A percentile compares a stretch with the other conserved stretches of the same genome.
Conservation (phyloP, 2,113 vertebrate species). For the Alligator sinensis region DNA sequence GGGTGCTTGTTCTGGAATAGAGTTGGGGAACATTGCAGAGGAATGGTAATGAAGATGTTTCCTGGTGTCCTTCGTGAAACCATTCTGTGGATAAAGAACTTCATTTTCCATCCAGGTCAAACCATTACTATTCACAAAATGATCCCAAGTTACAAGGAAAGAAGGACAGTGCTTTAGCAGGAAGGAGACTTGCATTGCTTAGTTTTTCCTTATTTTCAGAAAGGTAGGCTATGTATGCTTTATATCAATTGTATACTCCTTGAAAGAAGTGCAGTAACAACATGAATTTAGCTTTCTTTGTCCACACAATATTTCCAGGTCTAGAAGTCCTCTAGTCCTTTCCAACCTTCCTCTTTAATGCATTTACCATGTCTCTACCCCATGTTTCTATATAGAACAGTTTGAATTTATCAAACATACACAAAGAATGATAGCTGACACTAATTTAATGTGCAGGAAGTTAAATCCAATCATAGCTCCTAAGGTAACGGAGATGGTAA, state of each 20-base stretch:
- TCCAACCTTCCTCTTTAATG: conserved; percentile 46
- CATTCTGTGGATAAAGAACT: not conserved
- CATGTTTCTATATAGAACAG: conserved; percentile 54
- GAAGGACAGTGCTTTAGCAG: not conserved
- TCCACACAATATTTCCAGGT: conserved; percentile 39
- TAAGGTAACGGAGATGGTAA: conserved; percentile 53
- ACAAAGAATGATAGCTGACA: conserved; percentile 75
- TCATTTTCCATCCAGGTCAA: conserved; percentile 5
- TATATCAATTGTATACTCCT: conserved; percentile 2
- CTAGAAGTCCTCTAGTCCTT: conserved; percentile 39
- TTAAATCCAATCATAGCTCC: conserved; percentile 74
- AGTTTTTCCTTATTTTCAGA: conserved; percentile 4
- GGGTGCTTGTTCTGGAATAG: not conserved
- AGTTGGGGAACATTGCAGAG: not conserved
- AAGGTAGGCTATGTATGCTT: not conserved
- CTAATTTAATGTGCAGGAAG: conserved; percentile 69
- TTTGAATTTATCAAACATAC: conserved; percentile 71
- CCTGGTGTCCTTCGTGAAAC: fast-evolving
- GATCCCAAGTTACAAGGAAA: not conserved
- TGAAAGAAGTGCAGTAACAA: conserved; percentile 47
- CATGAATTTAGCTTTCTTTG: conserved; percentile 48
- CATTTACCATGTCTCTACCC: conserved; percentile 51
- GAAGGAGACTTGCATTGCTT: conserved; percentile 7
- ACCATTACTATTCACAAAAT: not conserved
- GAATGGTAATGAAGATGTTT: not conserved